These are phyloP conservation scores for Drosophila borborema DNA, from an alignment of 2,888 invertebrate species.

Conservation along the genomic window DNA sequence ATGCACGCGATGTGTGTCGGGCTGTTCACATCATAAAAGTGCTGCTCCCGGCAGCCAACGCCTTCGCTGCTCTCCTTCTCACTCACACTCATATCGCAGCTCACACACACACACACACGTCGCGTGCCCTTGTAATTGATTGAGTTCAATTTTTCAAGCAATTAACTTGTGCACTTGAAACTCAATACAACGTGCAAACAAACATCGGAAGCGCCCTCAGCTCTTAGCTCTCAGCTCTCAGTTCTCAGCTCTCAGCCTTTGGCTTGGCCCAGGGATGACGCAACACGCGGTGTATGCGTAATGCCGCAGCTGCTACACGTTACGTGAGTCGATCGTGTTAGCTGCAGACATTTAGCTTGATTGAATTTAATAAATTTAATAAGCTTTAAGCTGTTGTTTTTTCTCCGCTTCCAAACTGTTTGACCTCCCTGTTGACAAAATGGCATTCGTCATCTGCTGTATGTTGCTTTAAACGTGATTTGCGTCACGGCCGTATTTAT, in stretches of 20 bases:
- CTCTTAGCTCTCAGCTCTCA: background rate
- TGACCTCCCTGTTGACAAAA: constrained; percentile 7
- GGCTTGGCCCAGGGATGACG: constrained; percentile 20
- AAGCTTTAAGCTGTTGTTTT: constrained; percentile 11
- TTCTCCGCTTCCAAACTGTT: background rate
- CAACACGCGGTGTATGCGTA: constrained; percentile 46
- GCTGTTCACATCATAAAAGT: constrained; percentile 14
- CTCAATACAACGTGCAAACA: constrained; percentile 69
- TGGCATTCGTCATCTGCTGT: constrained; percentile 26
- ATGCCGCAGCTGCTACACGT: constrained; percentile 19
- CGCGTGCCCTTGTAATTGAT: constrained; percentile 60
- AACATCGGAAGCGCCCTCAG: constrained; percentile 22
- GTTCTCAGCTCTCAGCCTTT: background rate
- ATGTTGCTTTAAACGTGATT: constrained; percentile 43
- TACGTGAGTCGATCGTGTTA: constrained; percentile 25
- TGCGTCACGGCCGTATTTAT: constrained; percentile 34
- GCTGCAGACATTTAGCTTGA: constrained; percentile 8
- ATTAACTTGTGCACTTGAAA: constrained; percentile 73
- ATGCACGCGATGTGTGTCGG: constrained; percentile 14
- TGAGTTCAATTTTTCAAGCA: constrained; percentile 78
- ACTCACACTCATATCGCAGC: background rate
- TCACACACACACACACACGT: background rate
- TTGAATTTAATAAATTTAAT: constrained; percentile 14
- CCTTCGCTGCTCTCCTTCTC: background rate
- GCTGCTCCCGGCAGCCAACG: constrained; percentile 15